These are phyloP conservation scores for Atta cephalotes DNA, from an alignment of 1,140 invertebrate species.

Conservation along the genomic window DNA sequence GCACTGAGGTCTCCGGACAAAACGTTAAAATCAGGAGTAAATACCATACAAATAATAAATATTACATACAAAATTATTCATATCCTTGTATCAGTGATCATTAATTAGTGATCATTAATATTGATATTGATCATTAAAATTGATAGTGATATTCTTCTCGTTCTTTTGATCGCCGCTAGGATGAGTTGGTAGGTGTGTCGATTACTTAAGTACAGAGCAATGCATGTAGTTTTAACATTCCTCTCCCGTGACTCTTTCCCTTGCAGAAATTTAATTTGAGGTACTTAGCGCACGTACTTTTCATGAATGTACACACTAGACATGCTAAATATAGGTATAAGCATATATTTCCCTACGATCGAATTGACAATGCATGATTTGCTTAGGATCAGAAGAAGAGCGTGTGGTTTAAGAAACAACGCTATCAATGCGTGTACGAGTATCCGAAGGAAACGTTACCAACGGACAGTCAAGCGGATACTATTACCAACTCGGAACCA, in stretches of 20 bases:
- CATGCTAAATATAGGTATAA: constrained; percentile 57
- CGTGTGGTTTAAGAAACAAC: constrained; percentile 93
- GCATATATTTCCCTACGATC: constrained; percentile 23
- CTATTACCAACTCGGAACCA: constrained; percentile 81
- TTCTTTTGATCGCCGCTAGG: constrained; percentile 80
- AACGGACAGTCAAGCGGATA: constrained; percentile 76
- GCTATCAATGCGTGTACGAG: constrained; percentile 93
- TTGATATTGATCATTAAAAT: too few relatives aligned
- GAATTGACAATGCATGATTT: constrained; percentile 67
- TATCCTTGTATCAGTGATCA: not conserved
- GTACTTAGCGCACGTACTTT: constrained; percentile 68
- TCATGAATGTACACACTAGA: constrained; percentile 50
- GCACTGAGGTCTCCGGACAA: constrained; percentile 87
- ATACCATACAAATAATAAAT: constrained; percentile 58
- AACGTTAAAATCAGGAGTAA: constrained; percentile 83
- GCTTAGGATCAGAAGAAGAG: constrained; percentile 87
- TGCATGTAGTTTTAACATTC: constrained; percentile 67
- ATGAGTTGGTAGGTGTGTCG: constrained; percentile 83
- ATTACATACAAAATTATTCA: not conserved
- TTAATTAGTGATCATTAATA: constrained; percentile 31
- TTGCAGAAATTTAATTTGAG: constrained; percentile 74
- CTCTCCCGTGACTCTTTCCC: constrained; percentile 63
- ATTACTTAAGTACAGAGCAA: constrained; percentile 59
- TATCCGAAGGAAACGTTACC: constrained; percentile 90
- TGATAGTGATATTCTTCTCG: constrained; percentile 51